Evolutionary conservation across 2,888 invertebrate genomes (phyloP).

Genomic region (Myathropa florea): DNA sequence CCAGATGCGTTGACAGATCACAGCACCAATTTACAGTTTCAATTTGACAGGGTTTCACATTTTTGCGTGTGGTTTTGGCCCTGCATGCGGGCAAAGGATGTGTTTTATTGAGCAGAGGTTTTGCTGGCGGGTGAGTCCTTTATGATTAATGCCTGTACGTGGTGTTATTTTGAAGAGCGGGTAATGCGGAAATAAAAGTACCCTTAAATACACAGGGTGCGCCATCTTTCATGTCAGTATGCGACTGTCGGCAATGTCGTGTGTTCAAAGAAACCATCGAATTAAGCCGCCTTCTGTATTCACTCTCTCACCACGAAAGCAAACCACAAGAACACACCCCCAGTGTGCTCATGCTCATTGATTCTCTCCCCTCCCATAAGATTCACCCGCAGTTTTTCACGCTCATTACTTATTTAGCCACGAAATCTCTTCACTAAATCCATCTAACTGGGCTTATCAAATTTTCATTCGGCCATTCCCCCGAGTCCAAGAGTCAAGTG

Average conservation of each 20-base stretch:
- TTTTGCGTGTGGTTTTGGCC: neutral
- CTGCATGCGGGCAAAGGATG: neutral
- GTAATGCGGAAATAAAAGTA: no score
- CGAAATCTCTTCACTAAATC: neutral
- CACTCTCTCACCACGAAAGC: neutral
- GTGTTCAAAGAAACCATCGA: no score
- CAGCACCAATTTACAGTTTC: neutral
- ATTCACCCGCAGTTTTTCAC: neutral
- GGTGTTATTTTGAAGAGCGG: no score
- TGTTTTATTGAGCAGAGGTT: no score
- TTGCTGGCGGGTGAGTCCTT: no score
- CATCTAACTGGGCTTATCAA: neutral
- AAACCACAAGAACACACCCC: neutral
- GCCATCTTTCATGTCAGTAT: no score
- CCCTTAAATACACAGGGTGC: no score
- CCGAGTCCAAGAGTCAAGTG: neutral
- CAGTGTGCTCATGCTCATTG: neutral
- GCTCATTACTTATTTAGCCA: constrained; percentile 6
- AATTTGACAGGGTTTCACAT: neutral
- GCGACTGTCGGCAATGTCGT: no score
- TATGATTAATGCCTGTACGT: no score
- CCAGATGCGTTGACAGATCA: neutral
- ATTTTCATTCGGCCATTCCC: neutral
- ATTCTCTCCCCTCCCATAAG: neutral
- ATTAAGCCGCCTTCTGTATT: neutral